Percentiles rank a stretch among this genome's conserved stretches.
These are phyloP conservation scores for Cricetomys ansorgei DNA, from an alignment of 2,113 vertebrate species.

Conservation along the genomic window DNA sequence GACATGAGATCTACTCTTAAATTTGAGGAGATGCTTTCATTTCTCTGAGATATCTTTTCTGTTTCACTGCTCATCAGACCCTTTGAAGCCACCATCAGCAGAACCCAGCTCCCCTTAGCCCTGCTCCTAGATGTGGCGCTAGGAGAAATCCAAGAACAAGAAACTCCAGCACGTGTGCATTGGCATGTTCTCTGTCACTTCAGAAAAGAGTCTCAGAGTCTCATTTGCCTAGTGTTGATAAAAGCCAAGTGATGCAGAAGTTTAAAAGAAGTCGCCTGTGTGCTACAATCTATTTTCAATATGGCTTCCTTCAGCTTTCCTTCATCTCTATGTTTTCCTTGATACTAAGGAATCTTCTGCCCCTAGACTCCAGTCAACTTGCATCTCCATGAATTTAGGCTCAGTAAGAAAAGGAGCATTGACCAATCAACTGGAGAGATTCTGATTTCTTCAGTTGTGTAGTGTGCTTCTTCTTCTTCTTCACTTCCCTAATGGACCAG, in stretches of 20 bases:
- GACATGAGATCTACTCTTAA: neutral
- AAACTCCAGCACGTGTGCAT: neutral
- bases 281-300: neutral
- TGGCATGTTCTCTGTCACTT: neutral
- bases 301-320: neutral
- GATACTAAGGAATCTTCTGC: neutral
- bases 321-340: neutral
- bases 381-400: neutral
- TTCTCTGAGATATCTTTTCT: slow-evolving; percentile 9
- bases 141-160: neutral
- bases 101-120: neutral
- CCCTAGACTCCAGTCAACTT: neutral
- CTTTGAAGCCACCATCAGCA: neutral
- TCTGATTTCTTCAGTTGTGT: neutral
- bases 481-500: neutral
- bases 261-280: slow-evolving; percentile 30
- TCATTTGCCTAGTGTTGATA: slow-evolving; percentile 8
- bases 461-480: neutral
- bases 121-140: neutral
- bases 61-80: neutral
- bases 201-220: neutral
- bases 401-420: neutral
- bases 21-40: neutral
- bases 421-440: neutral
- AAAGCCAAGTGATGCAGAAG: slow-evolving; percentile 26